Base-by-base conservation (phyloP, 2,113 vertebrate species). In the Ammospiza nelsoni region DNA sequence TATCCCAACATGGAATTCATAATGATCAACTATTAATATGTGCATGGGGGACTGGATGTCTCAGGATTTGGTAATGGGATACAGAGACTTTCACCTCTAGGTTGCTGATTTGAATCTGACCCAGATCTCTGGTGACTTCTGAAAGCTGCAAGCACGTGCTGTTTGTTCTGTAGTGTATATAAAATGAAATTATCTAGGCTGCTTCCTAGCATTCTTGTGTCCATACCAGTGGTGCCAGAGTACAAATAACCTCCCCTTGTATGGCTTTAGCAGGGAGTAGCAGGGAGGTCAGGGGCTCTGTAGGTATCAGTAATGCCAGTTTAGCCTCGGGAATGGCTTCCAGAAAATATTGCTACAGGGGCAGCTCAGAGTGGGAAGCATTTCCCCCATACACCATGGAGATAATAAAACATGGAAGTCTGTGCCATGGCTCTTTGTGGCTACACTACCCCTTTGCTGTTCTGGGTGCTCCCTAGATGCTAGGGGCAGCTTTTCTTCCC, bases 91-190 rank as follows among this genome's bases (percentile, higher is more conserved):
- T 97, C 95, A 97, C 96, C 96, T 97, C 96, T 94, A 95, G 90
- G 90, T 95, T 97, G 92, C 95, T 95, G 95, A 97, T 94, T 96
- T 95, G 92, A 97, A 96, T 97, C 95, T 97, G 94, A 97, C 95
- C 95, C 92, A 95, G 92, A 96, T 96, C 96, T 97, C 96, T 80
- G 68, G 94, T 89, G 96, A 94, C 93, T 93, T 87, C 85, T 84
- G 91, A 91, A 94, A 91, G 95, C 95, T 96, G 91, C 78, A 92
- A 92, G 81, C 84, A 84, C 80, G 80, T 88, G 78, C 76, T 96
- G 65, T 94, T 96, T 95, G 89, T 92, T 96, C 94, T 95, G 87
- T n/a, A 65, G 84, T 55, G 33, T 86, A 54, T 91, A 79, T 84
- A 87, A 93, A 94, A 87, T 66, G 78, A 95, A 92, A 83, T 61